Percentiles rank a stretch among this genome's conserved stretches.
phyloP scores from a whole-genome alignment of 2,113 vertebrate species.

The Zosterops borbonicus region DNA sequence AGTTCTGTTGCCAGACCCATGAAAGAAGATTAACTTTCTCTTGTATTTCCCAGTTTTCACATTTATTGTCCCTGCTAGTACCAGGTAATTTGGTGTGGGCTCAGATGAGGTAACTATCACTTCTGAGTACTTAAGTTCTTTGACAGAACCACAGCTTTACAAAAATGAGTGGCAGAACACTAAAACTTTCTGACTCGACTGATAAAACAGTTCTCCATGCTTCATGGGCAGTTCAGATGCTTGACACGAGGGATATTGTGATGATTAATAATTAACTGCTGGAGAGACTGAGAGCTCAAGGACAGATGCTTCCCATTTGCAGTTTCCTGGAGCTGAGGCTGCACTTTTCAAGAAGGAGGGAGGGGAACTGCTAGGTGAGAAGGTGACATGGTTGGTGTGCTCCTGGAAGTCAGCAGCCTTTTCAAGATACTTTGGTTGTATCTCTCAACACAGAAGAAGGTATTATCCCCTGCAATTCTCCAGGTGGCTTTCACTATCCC shows the following conservation, averaged over 20 bases:
- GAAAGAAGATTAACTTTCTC: not conserved
- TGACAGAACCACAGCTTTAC: not conserved
- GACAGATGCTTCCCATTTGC: slow-evolving; percentile 9
- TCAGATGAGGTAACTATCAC: not conserved
- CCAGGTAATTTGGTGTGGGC: not conserved
- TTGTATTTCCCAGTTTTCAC: not conserved
- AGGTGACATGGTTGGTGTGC: not conserved
- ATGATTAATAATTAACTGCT: slow-evolving; percentile 55
- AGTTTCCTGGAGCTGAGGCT: not conserved
- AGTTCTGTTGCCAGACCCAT: not conserved
- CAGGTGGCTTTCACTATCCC: not conserved
- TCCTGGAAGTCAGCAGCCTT: not conserved
- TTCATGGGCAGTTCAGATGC: not conserved
- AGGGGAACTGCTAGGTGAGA: not conserved
- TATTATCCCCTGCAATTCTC: not conserved
- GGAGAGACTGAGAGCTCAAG: slow-evolving; percentile 1
- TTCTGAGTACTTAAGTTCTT: not conserved
- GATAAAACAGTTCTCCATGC: not conserved
- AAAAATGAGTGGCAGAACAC: not conserved
- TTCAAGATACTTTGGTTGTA: not conserved
- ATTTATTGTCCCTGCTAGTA: not conserved
- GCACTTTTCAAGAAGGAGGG: not conserved
- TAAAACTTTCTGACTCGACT: not conserved
- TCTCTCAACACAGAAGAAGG: not conserved
- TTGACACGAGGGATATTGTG: not conserved